Percentiles rank a stretch among this genome's conserved stretches.
Conservation (phyloP, 2,113 vertebrate species). For the Cinclus cinclus region DNA sequence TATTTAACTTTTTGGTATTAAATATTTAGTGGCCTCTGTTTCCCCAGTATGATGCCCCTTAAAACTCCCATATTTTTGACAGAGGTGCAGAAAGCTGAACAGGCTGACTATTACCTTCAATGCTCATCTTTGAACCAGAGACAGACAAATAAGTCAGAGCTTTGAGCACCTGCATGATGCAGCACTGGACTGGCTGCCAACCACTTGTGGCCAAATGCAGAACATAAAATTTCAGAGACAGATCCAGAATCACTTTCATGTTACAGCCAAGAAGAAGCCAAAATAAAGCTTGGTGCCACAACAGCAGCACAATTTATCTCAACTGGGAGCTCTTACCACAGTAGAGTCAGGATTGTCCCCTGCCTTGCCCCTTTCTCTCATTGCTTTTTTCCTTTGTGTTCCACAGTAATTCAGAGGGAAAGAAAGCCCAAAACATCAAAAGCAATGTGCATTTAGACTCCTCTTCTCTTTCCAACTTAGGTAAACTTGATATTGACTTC, state of each 20-base stretch:
- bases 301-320: neutral
- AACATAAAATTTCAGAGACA: neutral
- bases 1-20: slow-evolving; percentile 77
- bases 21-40: slow-evolving; percentile 73
- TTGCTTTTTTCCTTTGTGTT: neutral
- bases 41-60: slow-evolving; percentile 35
- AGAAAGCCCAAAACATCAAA: neutral
- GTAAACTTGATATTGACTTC: slow-evolving; percentile 7
- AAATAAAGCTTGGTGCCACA: neutral
- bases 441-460: neutral
- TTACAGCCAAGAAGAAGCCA: neutral
- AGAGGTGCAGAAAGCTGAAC: neutral
- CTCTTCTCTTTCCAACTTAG: neutral
- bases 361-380: neutral
- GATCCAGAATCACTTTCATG: neutral
- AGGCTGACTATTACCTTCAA: neutral
- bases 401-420: neutral
- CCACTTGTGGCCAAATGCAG: neutral
- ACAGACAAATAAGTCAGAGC: neutral
- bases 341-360: neutral
- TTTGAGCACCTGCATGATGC: neutral
- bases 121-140: neutral
- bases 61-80: neutral
- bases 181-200: neutral
- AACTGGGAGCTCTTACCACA: neutral